phyloP scores from a whole-genome alignment of 2,797 vertebrate genomes.

The Bucorvus abyssinicus region DNA sequence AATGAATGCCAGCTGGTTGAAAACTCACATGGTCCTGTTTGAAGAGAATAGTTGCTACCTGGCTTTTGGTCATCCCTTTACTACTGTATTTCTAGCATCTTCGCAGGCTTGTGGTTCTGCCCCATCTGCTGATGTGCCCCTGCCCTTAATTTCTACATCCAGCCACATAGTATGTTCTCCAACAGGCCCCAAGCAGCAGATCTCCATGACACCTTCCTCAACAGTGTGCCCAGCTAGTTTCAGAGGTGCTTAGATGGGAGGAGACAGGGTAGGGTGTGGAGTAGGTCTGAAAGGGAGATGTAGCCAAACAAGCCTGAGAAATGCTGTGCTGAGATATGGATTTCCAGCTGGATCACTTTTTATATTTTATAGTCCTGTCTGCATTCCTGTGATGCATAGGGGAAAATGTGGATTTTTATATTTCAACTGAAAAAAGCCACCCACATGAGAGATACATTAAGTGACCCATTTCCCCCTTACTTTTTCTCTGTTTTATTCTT shows the following conservation, averaged over 20 bases:
- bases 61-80: background rate
- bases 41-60: background rate
- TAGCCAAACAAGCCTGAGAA: background rate
- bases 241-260: background rate
- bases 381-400: background rate
- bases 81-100: background rate
- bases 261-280: background rate
- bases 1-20: background rate
- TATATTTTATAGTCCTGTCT: background rate
- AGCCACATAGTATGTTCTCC: background rate
- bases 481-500: background rate
- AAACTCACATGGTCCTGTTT: rapidly evolving
- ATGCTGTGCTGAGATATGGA: background rate
- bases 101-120: background rate
- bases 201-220: background rate
- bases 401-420: background rate
- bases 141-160: background rate
- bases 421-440: slow-evolving; percentile 15
- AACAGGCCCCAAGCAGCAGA: background rate
- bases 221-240: rapidly evolving
- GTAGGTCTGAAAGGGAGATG: background rate
- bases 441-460: background rate
- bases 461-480: background rate
- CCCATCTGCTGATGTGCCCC: background rate
- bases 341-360: background rate